These are phyloP conservation scores for Aurelia aurita DNA, from an alignment of 30 jellyfish, hydroid and myxozoan genomes.

Conservation along the genomic window DNA sequence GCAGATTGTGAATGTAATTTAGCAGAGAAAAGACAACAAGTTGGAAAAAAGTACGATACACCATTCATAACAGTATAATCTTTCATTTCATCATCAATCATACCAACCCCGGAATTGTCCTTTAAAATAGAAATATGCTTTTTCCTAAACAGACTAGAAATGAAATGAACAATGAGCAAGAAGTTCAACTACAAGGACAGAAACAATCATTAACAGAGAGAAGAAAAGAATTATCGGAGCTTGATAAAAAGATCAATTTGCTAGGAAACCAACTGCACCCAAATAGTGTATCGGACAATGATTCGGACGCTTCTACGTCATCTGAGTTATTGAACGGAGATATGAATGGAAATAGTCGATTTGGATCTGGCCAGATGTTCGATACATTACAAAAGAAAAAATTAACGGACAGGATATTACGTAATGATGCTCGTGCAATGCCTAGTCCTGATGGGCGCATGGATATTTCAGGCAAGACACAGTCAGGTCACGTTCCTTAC, in stretches of 20 bases:
- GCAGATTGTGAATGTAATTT: no score
- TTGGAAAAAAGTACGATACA: no score
- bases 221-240: slow-evolving; percentile 78
- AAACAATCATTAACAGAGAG: slow-evolving; percentile 68
- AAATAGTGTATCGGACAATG: slow-evolving; percentile 45
- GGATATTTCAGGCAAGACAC: neutral
- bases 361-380: slow-evolving; percentile 47
- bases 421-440: slow-evolving; percentile 27
- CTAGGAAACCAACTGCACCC: slow-evolving; percentile 75
- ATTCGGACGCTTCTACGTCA: slow-evolving; percentile 61
- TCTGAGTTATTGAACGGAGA: slow-evolving; percentile 66
- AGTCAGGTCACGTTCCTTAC: slow-evolving; percentile 54
- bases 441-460: slow-evolving; percentile 36
- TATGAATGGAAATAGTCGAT: slow-evolving; percentile 40
- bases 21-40: no score
- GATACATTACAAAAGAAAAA: slow-evolving; percentile 76
- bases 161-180: slow-evolving; percentile 89
- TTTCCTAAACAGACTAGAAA: slow-evolving; percentile 77
- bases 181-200: slow-evolving; percentile 75
- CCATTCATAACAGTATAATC: no score
- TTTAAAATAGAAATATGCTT: no score
- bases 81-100: no score
- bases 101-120: no score
- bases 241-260: slow-evolving; percentile 75
- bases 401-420: slow-evolving; percentile 15